These are phyloP conservation scores for Channa maculata DNA, from an alignment of 2,113 vertebrate species.

Conservation along the genomic window DNA sequence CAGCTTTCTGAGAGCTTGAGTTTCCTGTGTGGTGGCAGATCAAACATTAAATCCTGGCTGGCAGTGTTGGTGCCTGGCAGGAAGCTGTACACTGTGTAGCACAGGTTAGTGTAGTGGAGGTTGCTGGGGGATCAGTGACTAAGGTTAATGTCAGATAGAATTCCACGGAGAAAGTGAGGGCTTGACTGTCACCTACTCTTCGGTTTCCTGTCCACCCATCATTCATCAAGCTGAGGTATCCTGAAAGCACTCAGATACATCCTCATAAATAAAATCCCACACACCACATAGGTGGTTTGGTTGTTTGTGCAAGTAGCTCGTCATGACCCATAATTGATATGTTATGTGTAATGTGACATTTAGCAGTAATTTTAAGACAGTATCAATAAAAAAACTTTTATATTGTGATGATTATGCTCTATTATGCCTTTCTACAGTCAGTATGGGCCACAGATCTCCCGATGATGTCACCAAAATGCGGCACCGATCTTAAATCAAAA, in stretches of 20 bases:
- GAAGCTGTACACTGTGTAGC: constrained; percentile 9
- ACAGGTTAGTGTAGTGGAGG: constrained; percentile 12
- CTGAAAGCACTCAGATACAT: constrained; percentile 1
- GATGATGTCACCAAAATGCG: too few species aligned
- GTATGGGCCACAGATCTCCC: too few species aligned
- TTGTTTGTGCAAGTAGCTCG: too few species aligned
- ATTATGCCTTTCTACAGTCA: too few species aligned
- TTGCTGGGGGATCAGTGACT: constrained; percentile 37
- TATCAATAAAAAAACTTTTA: too few species aligned
- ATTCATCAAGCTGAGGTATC: background rate
- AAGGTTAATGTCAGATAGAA: constrained; percentile 53
- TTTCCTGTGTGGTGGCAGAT: constrained; percentile 18
- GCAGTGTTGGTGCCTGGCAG: constrained; percentile 18
- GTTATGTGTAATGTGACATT: too few species aligned
- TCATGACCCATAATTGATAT: too few species aligned
- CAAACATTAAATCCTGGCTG: constrained; percentile 47
- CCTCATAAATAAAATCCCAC: background rate
- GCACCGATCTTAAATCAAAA: too few species aligned
- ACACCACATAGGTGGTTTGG: too few species aligned
- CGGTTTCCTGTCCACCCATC: constrained; percentile 36
- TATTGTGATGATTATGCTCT: too few species aligned
- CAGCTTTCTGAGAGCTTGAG: constrained; percentile 25
- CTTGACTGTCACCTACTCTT: constrained; percentile 54
- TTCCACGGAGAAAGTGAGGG: constrained; percentile 50
- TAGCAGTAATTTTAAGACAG: too few species aligned